Evolutionary conservation across 2,113 vertebrate genomes (phyloP), one percentile per base, ranked within the genome.

Genomic region (Pseudolaguvia tuberculata): DNA sequence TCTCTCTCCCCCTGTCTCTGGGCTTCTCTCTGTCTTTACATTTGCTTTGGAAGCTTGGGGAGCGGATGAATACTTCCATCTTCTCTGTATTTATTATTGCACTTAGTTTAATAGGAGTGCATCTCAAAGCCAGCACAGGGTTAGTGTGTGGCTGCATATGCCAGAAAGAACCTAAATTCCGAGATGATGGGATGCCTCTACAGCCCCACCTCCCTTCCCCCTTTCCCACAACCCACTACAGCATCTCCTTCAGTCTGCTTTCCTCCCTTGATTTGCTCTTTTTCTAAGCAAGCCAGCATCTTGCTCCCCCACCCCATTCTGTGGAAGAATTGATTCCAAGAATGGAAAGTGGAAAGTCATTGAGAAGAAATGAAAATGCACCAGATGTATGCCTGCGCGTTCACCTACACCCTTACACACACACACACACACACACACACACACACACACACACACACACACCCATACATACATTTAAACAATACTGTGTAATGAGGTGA

Each of bases 31-130:
- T 15, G 12, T 50, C n/a, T 51, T 56, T 67, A 35, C 27, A 27
- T 65, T 52, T 55, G 20, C 18, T 48, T 10, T 31, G 14, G 35
- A 58, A 39, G 70, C 51, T 23, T 25, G 65, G 57, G 21, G 53
- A 70, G 51, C 39, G 68, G 79, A 82, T 81, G 63, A 83, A 84
- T 88, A 84, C 86, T 84, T 86, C 82, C 71, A 31, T 72, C 70
- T 27, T 69, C 81, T 70, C 76, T 78, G 78, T 83, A 79, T 84
- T 86, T 85, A 84, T 86, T 85, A 82, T 82, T 83, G 84, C 86
- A 85, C 85, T 87, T 86, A 85, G 83, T 86, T 84, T 85, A 86
- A 88, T 84, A 78, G 75, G 65, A 79, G 52, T 79, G 59, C 13
- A n/a, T 73, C 73, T 83, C 56, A 63, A 47, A 58, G 82, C 73